Evolutionary conservation across 2,113 vertebrate genomes (phyloP), one percentile per base, ranked within the genome.

Genomic region (Zingel zingel): DNA sequence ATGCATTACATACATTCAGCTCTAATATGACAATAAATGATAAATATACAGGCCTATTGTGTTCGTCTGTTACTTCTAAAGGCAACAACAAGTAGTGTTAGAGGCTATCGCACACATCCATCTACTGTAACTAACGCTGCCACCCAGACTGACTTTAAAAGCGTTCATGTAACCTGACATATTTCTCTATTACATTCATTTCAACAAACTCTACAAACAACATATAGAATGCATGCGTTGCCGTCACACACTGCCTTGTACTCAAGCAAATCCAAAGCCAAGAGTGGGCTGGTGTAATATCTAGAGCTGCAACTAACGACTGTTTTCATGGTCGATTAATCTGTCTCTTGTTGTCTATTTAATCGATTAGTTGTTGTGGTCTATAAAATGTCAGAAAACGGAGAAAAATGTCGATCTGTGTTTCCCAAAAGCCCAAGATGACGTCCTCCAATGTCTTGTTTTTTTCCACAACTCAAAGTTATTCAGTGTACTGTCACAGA

Each of bases 11-110:
- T 16, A 63, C 54, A 33, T 47, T 81, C 23, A 67, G 63, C 67
- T 36, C n/a, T 56, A 76, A 33, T 33, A 33, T 25, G 4, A 47
- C 58, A 33, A 61, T 77, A 11, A 62, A 81, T 65, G 61, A 51
- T 36, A 27, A 30, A 77, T 47, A 25, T 0, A 4, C 25, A 48
- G 14, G 59, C 30, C 47, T 43, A 1, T 30, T 70, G 5, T 33
- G 33, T 33, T 33, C 33, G 6, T 33, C 33, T 6, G 33, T 33
- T 33, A 33, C 33, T 33, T 33, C 5, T 33, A 33, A 33, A 33
- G 33, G 33, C 6, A 33, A 6, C 33, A 6, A 33, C 33, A 33
- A 33, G 33, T 33, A 33, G 33, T 33, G 33, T 6, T 33, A 39
- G 27, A 48, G 25, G 19, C 25, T 7, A 3, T 36, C 25, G 39